Base-by-base conservation (phyloP, 2,888 invertebrate species). In the Pogonocherus hispidulus region DNA sequence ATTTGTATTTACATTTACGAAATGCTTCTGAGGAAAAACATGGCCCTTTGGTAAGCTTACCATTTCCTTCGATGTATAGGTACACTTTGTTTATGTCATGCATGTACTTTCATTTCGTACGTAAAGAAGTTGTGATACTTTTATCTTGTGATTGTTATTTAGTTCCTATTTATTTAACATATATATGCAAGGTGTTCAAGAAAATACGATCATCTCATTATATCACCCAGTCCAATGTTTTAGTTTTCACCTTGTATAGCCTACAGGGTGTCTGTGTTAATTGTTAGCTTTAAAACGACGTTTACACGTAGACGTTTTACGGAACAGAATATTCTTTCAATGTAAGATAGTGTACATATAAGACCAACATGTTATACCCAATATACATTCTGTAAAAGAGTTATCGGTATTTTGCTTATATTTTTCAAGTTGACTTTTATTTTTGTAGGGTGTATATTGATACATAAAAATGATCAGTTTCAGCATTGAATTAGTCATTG, bases 161-260 rank as follows among this genome's bases (percentile, higher is more conserved):
- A 41, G 41, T 41, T 41, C 41, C 41, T 41, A 41, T 41, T 41
- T 41, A 41, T 41, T 41, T 41, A 41, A 41, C n/a, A 41, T 37
- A 2, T 41, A 41, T 41, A 6, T 41, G 14, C 41, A 41, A 16
- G 41, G 16, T 41, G 16, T 14, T 16, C 14, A 5, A 9, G 11
- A 41, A 41, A 41, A 8, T 32, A 32, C 32, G 11, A 32, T 11
- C 32, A n/a, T n/a, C n/a, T n/a, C n/a, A n/a, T n/a, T n/a, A n/a
- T n/a, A n/a, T n/a, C n/a, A n/a, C 32, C 2, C 11, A 32, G 11
- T 11, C 2, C 32, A 2, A 32, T 9, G 11, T 32, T 32, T 32
- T 32, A 3, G 32, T 1, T 8, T 11, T 2, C 32, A 32, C 32
- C 32, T 9, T 5, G 32, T 32, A 32, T 9, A 11, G 2, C n/a